phyloP scores from a whole-genome alignment of 1,140 invertebrate genomes.

The Diprion similis region DNA sequence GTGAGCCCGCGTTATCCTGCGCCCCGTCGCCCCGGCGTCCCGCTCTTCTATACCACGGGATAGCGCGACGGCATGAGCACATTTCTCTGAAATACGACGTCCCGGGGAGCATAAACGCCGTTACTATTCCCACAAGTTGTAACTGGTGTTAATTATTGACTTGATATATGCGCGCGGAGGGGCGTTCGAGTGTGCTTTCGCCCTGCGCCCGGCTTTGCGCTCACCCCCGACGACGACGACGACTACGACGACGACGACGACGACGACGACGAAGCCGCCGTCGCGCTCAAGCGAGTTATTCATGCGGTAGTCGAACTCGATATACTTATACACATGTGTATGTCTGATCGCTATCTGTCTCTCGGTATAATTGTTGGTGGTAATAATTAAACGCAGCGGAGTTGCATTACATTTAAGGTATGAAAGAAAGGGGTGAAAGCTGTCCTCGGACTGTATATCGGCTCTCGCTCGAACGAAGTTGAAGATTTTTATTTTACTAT shows the following conservation, averaged over 20 bases:
- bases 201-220: slow-evolving; percentile 5
- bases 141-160: slow-evolving; percentile 63
- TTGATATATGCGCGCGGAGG: slow-evolving; percentile 46
- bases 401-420: neutral
- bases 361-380: slow-evolving; percentile 26
- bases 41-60: slow-evolving; percentile 24
- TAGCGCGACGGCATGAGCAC: slow-evolving; percentile 51
- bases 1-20: neutral
- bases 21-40: slow-evolving; percentile 28
- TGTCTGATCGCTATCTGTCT: slow-evolving; percentile 33
- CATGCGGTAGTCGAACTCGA: slow-evolving; percentile 26
- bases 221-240: slow-evolving; percentile 8
- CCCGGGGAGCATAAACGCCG: slow-evolving; percentile 60
- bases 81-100: slow-evolving; percentile 62
- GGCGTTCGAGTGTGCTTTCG: slow-evolving; percentile 13
- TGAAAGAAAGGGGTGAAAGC: neutral
- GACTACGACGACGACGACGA: slow-evolving; percentile 9
- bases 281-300: slow-evolving; percentile 26
- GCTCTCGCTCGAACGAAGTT: too few relatives aligned
- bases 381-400: slow-evolving; percentile 15
- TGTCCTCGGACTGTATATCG: neutral
- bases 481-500: too few relatives aligned
- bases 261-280: slow-evolving; percentile 10
- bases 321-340: slow-evolving; percentile 18
- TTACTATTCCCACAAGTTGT: slow-evolving; percentile 62